Evolutionary conservation across 2,113 vertebrate genomes (phyloP), one percentile per base, ranked within the genome.

Genomic region (Scomber japonicus): DNA sequence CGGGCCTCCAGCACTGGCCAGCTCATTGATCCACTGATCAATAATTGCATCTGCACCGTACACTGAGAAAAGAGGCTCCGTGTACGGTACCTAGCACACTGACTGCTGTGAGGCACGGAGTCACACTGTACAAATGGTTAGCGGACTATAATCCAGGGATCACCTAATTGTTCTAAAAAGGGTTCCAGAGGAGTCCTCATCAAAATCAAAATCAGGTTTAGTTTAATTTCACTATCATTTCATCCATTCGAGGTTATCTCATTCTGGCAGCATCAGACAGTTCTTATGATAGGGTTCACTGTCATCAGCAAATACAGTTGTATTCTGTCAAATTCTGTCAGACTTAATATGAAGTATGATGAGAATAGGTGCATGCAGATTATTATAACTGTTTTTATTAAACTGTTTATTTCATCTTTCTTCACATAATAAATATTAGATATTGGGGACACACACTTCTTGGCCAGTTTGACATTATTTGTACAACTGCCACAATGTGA

Each of bases 11-110:
- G 85, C 75, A 59, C 88, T 35, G 81, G 79, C 84, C 85, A 77
- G 85, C 53, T 44, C 87, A 93, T 93, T 80, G 93, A 94, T 93
- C 87, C 21, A 1, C 67, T 90, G 90, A 94, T 94, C 93, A 84
- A 94, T 93, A 93, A 81, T 68, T 82, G 89, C 90, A 90, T 92
- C 89, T 91, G 89, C 82, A 88, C 69, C 75, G 56, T 70, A 73
- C 83, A 80, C 71, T 15, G 49, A 85, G 85, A 65, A 64, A 21
- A 48, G 40, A 88, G 78, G 78, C 70, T 82, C 66, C 71, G 24
- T 27, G 24, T 27, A 21, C 21, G 21, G 21, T 21, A 82, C 71
- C 82, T 82, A 69, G 84, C 81, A 76, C 72, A 73, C 63, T 44
- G n/a, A 24, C 74, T 69, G 53, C 10, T 79, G 68, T 62, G 16